Percentiles rank a stretch among this genome's conserved stretches.
Conservation (phyloP, 2,888 invertebrate species). For the Ametastegia equiseti region DNA sequence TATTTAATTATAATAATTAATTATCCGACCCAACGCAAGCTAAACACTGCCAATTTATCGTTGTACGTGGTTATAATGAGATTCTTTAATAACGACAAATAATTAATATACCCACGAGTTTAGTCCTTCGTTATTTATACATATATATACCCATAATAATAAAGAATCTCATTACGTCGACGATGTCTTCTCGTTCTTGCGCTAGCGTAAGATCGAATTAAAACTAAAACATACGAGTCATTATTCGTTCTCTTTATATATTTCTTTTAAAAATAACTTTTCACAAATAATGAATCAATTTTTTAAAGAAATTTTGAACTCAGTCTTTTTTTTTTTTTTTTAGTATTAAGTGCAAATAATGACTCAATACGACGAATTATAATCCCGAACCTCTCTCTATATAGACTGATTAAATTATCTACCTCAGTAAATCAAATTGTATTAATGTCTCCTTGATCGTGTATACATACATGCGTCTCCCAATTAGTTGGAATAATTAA, state of each 20-base stretch:
- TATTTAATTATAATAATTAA: constrained; percentile 9
- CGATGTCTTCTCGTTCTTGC: constrained; percentile 15
- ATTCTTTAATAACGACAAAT: neutral
- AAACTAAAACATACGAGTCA: constrained; percentile 6
- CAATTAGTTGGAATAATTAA: constrained; percentile 12
- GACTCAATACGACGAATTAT: constrained; percentile 24
- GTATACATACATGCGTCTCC: constrained; percentile 52
- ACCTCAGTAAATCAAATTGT: constrained; percentile 73
- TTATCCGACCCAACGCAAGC: constrained; percentile 20
- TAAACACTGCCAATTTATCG: constrained; percentile 44
- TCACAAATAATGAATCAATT: neutral
- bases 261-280: neutral
- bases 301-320: neutral
- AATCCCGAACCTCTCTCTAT: constrained; percentile 62
- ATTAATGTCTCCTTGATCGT: constrained; percentile 67
- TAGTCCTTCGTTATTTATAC: neutral
- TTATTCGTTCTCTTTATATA: neutral
- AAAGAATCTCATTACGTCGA: constrained; percentile 28
- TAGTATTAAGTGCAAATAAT: constrained; percentile 1
- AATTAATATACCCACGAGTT: neutral
- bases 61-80: constrained; percentile 19
- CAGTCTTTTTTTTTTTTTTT: neutral
- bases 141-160: neutral
- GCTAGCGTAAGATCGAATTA: constrained; percentile 4
- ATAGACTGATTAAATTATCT: constrained; percentile 74